These are phyloP conservation scores for Gerris lacustris DNA, from an alignment of 2,888 invertebrate genomes.

Conservation along the genomic window DNA sequence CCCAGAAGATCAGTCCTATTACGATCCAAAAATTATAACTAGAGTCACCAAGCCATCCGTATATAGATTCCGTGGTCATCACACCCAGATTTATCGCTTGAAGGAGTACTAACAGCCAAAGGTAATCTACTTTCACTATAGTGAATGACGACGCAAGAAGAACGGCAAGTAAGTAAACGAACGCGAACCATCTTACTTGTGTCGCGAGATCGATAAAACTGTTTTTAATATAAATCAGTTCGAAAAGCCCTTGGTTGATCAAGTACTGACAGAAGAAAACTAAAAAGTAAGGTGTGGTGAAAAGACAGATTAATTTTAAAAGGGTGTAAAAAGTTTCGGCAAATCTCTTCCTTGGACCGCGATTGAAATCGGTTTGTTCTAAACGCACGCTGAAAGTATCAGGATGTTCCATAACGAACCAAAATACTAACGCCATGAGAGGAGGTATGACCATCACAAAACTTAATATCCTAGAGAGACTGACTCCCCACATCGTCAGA, in stretches of 20 bases:
- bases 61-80: slow-evolving; percentile 50
- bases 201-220: slow-evolving; percentile 42
- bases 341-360: not conserved
- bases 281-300: slow-evolving; percentile 59
- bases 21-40: slow-evolving; percentile 47
- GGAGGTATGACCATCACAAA: slow-evolving; percentile 25
- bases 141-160: slow-evolving; percentile 74
- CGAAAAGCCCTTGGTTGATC: slow-evolving; percentile 58
- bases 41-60: slow-evolving; percentile 46
- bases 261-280: slow-evolving; percentile 78
- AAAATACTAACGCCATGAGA: slow-evolving; percentile 31
- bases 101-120: slow-evolving; percentile 55
- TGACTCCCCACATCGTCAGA: slow-evolving; percentile 35
- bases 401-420: slow-evolving; percentile 30
- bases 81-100: slow-evolving; percentile 51
- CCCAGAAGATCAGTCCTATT: slow-evolving; percentile 53
- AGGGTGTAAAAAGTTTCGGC: slow-evolving; percentile 39
- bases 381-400: slow-evolving; percentile 1
- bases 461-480: slow-evolving; percentile 25
- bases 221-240: slow-evolving; percentile 40
- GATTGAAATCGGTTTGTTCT: not conserved
- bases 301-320: slow-evolving; percentile 43
- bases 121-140: slow-evolving; percentile 49
- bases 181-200: slow-evolving; percentile 72
- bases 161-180: slow-evolving; percentile 70